Conservation (phyloP, 2,888 invertebrate species). For the Halictus quadricinctus region DNA sequence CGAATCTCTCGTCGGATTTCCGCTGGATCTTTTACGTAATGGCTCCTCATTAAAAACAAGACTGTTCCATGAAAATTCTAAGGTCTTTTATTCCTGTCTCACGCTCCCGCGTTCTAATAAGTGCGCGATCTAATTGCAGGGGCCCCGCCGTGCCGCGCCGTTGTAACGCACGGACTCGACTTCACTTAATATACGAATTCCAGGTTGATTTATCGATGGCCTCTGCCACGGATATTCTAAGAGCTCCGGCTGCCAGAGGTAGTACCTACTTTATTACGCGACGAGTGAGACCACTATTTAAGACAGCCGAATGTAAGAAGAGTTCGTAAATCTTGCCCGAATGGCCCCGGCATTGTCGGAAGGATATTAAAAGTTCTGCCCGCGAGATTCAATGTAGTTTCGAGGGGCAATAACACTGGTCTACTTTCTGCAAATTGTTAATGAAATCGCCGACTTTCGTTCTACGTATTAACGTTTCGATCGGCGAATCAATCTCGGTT, state of each 20-base stretch:
- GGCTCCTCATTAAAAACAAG: conserved; percentile 23
- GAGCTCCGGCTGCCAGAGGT: conserved; percentile 50
- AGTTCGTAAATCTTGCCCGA: conserved; percentile 54
- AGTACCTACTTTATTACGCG: conserved; percentile 63
- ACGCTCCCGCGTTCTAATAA: conserved; percentile 71
- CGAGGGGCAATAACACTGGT: background rate
- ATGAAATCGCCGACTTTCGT: background rate
- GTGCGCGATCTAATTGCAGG: conserved; percentile 72
- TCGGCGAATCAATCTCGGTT: background rate
- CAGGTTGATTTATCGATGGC: conserved; percentile 70
- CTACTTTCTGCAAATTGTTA: background rate
- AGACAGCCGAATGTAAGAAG: conserved; percentile 60
- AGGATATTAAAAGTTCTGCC: conserved; percentile 51
- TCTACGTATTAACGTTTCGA: background rate
- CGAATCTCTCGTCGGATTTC: background rate
- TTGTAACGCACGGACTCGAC: conserved; percentile 62
- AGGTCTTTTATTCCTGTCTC: conserved; percentile 39
- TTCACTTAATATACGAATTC: conserved; percentile 72
- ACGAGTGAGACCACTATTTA: conserved; percentile 57
- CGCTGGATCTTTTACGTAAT: conserved; percentile 16
- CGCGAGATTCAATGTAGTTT: conserved; percentile 28
- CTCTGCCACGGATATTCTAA: conserved; percentile 67
- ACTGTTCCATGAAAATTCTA: conserved; percentile 32
- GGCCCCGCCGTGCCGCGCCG: conserved; percentile 44
- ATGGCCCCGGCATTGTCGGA: conserved; percentile 21